These are phyloP conservation scores for Gortyna flavago DNA, from an alignment of 2,888 invertebrate species.

Conservation along the genomic window DNA sequence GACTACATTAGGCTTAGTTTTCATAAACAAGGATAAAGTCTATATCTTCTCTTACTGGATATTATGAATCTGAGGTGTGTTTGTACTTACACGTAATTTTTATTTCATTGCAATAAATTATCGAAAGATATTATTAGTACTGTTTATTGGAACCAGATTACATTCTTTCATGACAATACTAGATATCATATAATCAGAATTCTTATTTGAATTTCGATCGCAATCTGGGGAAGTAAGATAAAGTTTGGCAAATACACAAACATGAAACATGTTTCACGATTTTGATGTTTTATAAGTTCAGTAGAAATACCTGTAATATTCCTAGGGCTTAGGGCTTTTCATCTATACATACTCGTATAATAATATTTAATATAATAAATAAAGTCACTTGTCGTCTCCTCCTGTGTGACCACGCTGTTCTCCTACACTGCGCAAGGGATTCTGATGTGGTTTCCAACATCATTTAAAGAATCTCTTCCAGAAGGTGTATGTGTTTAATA, in stretches of 20 bases:
- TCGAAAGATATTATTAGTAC: background rate
- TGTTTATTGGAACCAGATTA: conserved; percentile 40
- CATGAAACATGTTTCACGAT: background rate
- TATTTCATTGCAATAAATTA: conserved; percentile 11
- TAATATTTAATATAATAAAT: too few species aligned
- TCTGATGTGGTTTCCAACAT: background rate
- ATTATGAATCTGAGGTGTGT: background rate
- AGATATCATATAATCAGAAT: conserved; percentile 31
- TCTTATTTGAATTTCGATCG: conserved; percentile 36
- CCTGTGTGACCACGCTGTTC: background rate
- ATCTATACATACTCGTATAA: background rate
- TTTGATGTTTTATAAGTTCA: background rate
- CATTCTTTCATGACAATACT: conserved; percentile 15
- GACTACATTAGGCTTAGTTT: background rate
- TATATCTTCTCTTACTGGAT: background rate
- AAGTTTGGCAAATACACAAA: conserved; percentile 1
- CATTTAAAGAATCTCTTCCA: background rate
- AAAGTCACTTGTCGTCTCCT: background rate
- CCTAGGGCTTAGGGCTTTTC: background rate
- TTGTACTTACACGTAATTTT: conserved; percentile 6
- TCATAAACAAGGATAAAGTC: background rate
- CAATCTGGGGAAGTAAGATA: conserved; percentile 22
- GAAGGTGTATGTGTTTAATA: background rate
- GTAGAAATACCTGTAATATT: background rate
- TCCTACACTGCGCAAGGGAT: background rate